Base-by-base conservation (phyloP, 2,113 vertebrate genomes). In the Atrichornis clamosus region DNA sequence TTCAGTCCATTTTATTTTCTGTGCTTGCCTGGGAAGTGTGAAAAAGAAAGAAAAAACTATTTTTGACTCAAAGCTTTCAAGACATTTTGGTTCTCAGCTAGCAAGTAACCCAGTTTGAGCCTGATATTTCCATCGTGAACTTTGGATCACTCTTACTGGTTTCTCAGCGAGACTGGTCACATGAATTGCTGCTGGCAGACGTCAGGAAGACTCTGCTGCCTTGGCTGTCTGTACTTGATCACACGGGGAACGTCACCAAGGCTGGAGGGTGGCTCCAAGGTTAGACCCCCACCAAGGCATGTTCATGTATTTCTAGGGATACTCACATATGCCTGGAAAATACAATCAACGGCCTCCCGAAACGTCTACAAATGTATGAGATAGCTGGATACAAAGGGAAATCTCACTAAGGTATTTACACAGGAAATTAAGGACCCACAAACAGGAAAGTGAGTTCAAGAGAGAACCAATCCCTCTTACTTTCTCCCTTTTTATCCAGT, bases 1-100 rank as follows among this genome's bases (percentile, higher is more conserved):
- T 97, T 93, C 92, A 94, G 96, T 94, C 95, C 96, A 95, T 96
- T 97, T 96, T 84, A 87, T 95, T 94, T 96, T 93, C 90, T 90
- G 69, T 95, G 69, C 90, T 90, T 89, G 96, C 93, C 58, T 90
- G 56, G 62, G 60, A 96, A 96, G 95, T 96, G 96, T 96, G 95
- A 96, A 96, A 95, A 90, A 92, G 91, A 94, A 92, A 78, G 79
- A 88, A 94, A 96, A 89, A 91, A 60, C 74, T 93, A 95, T 97
- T 96, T 96, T 96, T 94, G 89, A 92, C 93, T 96, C 88, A 60
- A 95, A 73, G 56, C 95, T 95, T 95, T 93, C 85, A 93, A 95
- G 93, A 78, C 90, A 94, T 94, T 96, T 95, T 85, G 50, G 78
- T 93, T 94, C 93, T 94, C 83, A 92, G 76, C 68, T 92, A 90